Percentiles rank a stretch among this genome's conserved stretches.
phyloP scores from a whole-genome alignment of 2,888 invertebrate species.

The Eurois occulta region DNA sequence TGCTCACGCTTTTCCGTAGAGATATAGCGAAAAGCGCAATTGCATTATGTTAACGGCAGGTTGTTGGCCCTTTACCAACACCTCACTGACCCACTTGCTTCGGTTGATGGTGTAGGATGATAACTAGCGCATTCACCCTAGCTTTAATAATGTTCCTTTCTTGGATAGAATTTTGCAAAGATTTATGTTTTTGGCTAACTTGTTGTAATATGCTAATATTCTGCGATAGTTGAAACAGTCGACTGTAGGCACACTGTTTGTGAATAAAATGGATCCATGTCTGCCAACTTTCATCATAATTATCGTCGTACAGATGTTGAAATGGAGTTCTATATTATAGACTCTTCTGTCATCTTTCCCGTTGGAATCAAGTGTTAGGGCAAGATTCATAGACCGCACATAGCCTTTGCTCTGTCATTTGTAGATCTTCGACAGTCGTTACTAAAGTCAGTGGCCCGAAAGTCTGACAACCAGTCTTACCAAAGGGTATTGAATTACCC shows the following conservation, averaged over 20 bases:
- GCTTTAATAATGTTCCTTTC: slow-evolving; percentile 7
- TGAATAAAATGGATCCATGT: not conserved
- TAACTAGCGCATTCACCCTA: slow-evolving; percentile 54
- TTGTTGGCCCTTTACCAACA: slow-evolving; percentile 60
- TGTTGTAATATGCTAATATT: not conserved
- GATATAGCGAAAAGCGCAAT: slow-evolving; percentile 61
- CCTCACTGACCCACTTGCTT: slow-evolving; percentile 59
- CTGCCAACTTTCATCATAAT: not conserved
- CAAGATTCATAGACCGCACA: not conserved
- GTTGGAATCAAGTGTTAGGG: not conserved
- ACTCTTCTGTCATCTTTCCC: not conserved
- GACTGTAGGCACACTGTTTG: not conserved
- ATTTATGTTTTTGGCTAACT: not conserved
- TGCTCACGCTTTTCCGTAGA: slow-evolving; percentile 59
- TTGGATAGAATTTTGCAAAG: not conserved
- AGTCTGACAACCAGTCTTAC: not conserved
- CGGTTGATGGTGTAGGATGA: slow-evolving; percentile 49
- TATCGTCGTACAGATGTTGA: not conserved
- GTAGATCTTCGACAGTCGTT: no score
- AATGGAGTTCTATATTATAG: not conserved
- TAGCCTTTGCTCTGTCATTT: not conserved
- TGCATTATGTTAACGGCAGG: slow-evolving; percentile 46
- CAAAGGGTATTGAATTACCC: not conserved
- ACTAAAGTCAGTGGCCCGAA: not conserved
- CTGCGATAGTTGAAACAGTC: not conserved